phyloP scores from a whole-genome alignment of 1,140 invertebrate species.

The Mycetomoellerius zeteki region DNA sequence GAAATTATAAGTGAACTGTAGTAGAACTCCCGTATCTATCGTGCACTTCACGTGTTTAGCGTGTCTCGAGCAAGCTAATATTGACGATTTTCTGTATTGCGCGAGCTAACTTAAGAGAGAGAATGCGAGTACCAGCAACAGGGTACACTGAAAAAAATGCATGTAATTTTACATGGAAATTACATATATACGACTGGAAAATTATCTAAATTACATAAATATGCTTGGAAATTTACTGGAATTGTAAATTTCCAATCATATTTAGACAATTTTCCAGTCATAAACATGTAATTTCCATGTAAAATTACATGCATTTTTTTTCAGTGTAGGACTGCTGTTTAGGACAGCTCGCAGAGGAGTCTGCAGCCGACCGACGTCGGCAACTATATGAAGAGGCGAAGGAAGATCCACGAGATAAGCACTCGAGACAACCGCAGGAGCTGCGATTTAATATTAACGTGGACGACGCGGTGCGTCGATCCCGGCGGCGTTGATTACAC shows the following conservation, averaged over 20 bases:
- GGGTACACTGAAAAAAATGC: too few relatives aligned
- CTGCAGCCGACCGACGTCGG: slow-evolving; percentile 62
- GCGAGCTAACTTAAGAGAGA: not conserved
- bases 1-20: slow-evolving; percentile 56
- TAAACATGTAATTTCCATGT: too few relatives aligned
- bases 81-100: slow-evolving; percentile 68
- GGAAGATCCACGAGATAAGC: slow-evolving; percentile 80
- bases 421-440: slow-evolving; percentile 80
- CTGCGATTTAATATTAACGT: slow-evolving; percentile 84
- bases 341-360: slow-evolving; percentile 39
- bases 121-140: slow-evolving; percentile 12
- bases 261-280: too few relatives aligned
- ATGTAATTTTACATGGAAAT: too few relatives aligned
- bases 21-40: not conserved
- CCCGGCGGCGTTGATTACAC: slow-evolving; percentile 81
- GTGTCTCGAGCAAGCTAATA: slow-evolving; percentile 45
- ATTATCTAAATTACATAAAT: too few relatives aligned
- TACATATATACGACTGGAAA: too few relatives aligned
- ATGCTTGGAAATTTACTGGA: too few relatives aligned
- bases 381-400: slow-evolving; percentile 65
- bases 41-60: slow-evolving; percentile 33
- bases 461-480: slow-evolving; percentile 49
- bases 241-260: too few relatives aligned
- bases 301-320: too few relatives aligned
- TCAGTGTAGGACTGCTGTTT: too few relatives aligned